phyloP scores from a whole-genome alignment of 1,140 invertebrate species.

The Hypothenemus hampei region DNA sequence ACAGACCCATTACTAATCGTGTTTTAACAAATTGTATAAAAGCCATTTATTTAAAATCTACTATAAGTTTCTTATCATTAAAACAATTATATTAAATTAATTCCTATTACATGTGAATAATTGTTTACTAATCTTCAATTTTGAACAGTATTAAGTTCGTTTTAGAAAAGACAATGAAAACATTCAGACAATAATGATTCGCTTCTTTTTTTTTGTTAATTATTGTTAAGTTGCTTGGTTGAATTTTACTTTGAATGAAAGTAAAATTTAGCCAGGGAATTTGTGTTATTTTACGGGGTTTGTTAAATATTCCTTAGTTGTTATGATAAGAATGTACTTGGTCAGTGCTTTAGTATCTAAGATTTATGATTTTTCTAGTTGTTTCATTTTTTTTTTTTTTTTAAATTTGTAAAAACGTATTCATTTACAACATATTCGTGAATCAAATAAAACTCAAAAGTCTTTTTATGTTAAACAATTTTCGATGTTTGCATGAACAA shows the following conservation, averaged over 20 bases:
- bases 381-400: no score
- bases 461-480: no score
- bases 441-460: no score
- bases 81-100: background rate
- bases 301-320: constrained; percentile 17
- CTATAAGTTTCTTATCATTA: background rate
- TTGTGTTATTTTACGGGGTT: constrained; percentile 8
- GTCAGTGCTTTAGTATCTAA: constrained; percentile 19
- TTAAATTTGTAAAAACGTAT: no score
- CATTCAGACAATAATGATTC: constrained; percentile 20
- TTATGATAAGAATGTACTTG: constrained; percentile 1
- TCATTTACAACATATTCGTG: no score
- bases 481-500: no score
- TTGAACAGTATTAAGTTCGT: constrained; percentile 20
- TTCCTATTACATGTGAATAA: background rate
- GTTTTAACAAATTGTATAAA: no score
- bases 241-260: background rate
- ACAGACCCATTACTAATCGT: background rate
- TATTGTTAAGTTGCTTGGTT: background rate
- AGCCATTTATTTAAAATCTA: background rate
- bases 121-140: background rate
- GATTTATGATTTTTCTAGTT: constrained; percentile 5
- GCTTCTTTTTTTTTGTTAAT: background rate
- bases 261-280: background rate
- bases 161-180: constrained; percentile 20